These are phyloP conservation scores for Anguilla megastoma DNA, from an alignment of 2,797 vertebrate genomes.

Conservation along the genomic window DNA sequence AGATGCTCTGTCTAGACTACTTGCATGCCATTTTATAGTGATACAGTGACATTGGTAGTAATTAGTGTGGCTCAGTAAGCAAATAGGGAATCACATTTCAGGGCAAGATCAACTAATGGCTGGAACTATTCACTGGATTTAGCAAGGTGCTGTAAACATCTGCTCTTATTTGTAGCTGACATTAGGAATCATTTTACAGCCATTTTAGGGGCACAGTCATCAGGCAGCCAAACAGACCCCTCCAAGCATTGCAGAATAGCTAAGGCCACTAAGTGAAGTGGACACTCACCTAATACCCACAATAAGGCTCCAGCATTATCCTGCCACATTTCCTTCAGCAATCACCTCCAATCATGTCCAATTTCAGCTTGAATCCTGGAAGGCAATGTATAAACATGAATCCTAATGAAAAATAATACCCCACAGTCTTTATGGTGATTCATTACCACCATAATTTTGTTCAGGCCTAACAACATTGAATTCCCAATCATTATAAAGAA, in stretches of 20 bases:
- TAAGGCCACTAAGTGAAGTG: background rate
- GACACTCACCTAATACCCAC: background rate
- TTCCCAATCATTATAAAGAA: background rate
- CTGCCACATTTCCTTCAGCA: background rate
- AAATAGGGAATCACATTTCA: background rate
- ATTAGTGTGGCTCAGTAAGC: background rate
- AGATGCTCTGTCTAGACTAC: background rate
- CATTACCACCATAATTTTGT: background rate
- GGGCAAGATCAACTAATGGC: slow-evolving; percentile 8
- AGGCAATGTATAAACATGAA: slow-evolving; percentile 14
- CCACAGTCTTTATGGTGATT: background rate
- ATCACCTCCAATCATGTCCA: background rate
- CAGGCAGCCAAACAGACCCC: background rate
- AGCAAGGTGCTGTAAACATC: background rate
- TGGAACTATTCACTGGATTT: background rate
- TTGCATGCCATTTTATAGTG: background rate
- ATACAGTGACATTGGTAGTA: background rate
- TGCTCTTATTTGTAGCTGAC: background rate
- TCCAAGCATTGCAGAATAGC: background rate
- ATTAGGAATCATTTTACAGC: background rate
- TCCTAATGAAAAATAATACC: background rate
- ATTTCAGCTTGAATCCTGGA: background rate
- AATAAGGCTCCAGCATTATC: background rate
- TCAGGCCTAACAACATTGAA: background rate
- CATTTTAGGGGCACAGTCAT: background rate